These are phyloP conservation scores for Triplophysa tibetana DNA, from an alignment of 2,113 vertebrate species.

Conservation along the genomic window DNA sequence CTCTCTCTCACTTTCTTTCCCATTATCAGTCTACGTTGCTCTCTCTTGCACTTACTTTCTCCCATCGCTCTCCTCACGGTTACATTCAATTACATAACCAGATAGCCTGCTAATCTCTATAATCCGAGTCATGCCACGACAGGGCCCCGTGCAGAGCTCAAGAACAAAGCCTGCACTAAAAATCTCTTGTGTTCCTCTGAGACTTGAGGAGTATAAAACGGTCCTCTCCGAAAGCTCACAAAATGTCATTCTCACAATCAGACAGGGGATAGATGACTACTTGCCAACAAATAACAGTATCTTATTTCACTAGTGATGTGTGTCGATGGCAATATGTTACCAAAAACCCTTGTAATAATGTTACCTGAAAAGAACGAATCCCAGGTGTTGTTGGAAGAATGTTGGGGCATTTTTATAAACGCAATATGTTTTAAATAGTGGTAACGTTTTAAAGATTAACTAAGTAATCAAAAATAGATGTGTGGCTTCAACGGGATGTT, in stretches of 20 bases:
- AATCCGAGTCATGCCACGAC: slow-evolving; percentile 53
- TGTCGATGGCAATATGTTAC: neutral
- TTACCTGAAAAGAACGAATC: too few species aligned
- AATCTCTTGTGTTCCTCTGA: slow-evolving; percentile 28
- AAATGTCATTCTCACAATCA: slow-evolving; percentile 5
- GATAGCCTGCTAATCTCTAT: slow-evolving; percentile 55
- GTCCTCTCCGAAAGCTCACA: neutral
- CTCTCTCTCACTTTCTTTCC: neutral
- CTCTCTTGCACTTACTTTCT: neutral
- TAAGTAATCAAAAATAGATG: too few species aligned
- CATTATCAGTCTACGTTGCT: neutral
- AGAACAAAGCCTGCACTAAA: slow-evolving; percentile 40
- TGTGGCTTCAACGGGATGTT: too few species aligned
- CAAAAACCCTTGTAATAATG: neutral
- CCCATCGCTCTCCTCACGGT: slow-evolving; percentile 9
- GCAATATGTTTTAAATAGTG: too few species aligned
- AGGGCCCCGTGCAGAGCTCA: slow-evolving; percentile 29
- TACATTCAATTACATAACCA: slow-evolving; percentile 58
- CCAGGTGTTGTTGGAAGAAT: too few species aligned
- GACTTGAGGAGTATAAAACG: neutral
- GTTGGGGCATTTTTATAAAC: too few species aligned
- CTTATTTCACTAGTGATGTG: neutral
- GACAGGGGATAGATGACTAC: neutral
- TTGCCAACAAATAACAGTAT: neutral
- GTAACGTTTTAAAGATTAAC: too few species aligned